Conservation (phyloP, 2,113 vertebrate genomes). For the Limanda limanda region DNA sequence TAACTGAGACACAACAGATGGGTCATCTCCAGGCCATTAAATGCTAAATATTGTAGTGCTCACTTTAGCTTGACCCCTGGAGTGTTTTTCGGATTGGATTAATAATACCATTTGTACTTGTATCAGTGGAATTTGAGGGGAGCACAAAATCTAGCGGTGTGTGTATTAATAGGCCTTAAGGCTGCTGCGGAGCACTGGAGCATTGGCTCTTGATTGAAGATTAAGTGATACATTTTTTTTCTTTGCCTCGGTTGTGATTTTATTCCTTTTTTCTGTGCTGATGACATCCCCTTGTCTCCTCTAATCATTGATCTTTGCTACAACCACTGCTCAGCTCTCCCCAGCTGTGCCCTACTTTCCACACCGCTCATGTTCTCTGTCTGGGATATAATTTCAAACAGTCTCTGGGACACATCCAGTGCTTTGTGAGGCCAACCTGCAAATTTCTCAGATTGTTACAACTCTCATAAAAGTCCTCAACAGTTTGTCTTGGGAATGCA, state of each 20-base stretch:
- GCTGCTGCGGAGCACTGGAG: neutral
- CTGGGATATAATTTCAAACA: slow-evolving; percentile 51
- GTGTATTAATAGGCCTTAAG: slow-evolving; percentile 6
- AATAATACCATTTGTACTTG: slow-evolving; percentile 14
- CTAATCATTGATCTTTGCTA: slow-evolving; percentile 50
- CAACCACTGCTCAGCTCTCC: slow-evolving; percentile 51
- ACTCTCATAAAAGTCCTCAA: slow-evolving; percentile 7
- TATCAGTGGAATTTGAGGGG: slow-evolving; percentile 23
- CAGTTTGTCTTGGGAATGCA: slow-evolving; percentile 6
- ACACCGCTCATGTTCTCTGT: slow-evolving; percentile 46
- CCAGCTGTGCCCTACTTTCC: slow-evolving; percentile 78
- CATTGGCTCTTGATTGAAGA: neutral
- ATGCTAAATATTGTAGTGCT: slow-evolving; percentile 1
- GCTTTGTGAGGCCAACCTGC: slow-evolving; percentile 40
- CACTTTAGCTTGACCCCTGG: neutral
- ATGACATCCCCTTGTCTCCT: slow-evolving; percentile 45
- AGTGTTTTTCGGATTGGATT: slow-evolving; percentile 35
- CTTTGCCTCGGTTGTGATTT: neutral
- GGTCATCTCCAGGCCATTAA: slow-evolving; percentile 10
- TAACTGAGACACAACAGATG: slow-evolving; percentile 27
- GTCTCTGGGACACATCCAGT: slow-evolving; percentile 30
- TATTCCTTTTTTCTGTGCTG: slow-evolving; percentile 18
- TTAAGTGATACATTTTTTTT: neutral
- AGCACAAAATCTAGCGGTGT: slow-evolving; percentile 2
- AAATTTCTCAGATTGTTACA: slow-evolving; percentile 45